A percentile compares a stretch with the other conserved stretches of the same genome.
These are phyloP conservation scores for Lycaon pictus DNA, from an alignment of 2,113 vertebrate genomes.

Conservation along the genomic window DNA sequence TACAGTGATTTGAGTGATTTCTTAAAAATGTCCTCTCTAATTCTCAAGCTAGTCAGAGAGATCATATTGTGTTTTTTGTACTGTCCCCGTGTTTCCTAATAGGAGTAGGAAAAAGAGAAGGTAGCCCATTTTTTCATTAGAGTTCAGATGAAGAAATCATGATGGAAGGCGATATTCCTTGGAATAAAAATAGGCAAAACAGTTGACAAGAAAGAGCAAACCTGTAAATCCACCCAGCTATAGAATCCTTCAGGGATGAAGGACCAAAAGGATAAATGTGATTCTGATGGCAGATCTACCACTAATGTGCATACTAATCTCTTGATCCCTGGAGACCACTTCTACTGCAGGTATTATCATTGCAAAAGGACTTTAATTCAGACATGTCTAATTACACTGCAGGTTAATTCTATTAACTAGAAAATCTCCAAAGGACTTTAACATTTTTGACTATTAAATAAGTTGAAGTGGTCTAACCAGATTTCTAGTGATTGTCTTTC, in stretches of 20 bases:
- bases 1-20: neutral
- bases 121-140: neutral
- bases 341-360: constrained; percentile 54
- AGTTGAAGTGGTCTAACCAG: constrained; percentile 66
- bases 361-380: constrained; percentile 66
- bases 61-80: neutral
- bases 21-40: neutral
- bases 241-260: constrained; percentile 66
- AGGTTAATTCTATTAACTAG: constrained; percentile 77
- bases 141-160: constrained; percentile 8
- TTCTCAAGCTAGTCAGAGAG: neutral
- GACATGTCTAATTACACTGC: constrained; percentile 69
- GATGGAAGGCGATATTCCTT: neutral
- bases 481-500: constrained; percentile 70
- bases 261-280: constrained; percentile 41
- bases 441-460: constrained; percentile 76
- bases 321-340: constrained; percentile 20
- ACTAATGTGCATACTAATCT: constrained; percentile 53
- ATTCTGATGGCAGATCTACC: constrained; percentile 42
- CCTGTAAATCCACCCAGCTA: neutral
- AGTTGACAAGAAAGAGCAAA: constrained; percentile 1
- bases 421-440: constrained; percentile 69
- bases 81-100: neutral
- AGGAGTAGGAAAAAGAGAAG: neutral
- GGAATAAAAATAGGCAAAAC: neutral